phyloP scores from a whole-genome alignment of 1,140 invertebrate species.

The Cherax destructor region DNA sequence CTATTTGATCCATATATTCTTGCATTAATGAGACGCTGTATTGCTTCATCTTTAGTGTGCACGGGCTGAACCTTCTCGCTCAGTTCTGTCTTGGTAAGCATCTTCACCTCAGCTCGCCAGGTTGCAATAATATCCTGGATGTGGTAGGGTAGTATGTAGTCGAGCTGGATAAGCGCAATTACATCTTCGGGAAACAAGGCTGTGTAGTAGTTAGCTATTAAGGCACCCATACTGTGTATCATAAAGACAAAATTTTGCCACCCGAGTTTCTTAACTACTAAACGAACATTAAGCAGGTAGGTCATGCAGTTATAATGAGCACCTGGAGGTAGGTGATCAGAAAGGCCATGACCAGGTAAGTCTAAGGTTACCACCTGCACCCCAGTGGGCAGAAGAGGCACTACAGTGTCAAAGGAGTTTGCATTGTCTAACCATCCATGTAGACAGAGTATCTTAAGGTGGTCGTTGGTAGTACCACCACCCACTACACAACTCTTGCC shows the following conservation, averaged over 20 bases:
- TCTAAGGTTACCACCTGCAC: constrained; percentile 64
- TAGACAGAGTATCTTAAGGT: constrained; percentile 46
- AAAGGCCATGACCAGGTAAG: constrained; percentile 72
- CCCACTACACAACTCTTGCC: constrained; percentile 34
- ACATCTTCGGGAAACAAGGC: constrained; percentile 34
- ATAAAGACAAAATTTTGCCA: constrained; percentile 29
- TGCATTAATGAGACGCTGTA: constrained; percentile 13
- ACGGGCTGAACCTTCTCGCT: not conserved
- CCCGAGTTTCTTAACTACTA: constrained; percentile 6
- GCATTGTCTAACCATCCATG: constrained; percentile 73
- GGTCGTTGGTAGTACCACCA: not conserved
- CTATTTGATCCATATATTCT: not conserved
- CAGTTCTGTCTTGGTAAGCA: not conserved
- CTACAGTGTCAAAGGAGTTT: constrained; percentile 72
- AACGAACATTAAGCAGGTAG: constrained; percentile 7
- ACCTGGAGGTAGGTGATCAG: constrained; percentile 72
- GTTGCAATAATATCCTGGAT: not conserved
- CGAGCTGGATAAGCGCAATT: constrained; percentile 23
- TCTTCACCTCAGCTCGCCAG: not conserved
- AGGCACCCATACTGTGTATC: constrained; percentile 31
- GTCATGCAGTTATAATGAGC: constrained; percentile 33
- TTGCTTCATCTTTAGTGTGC: constrained; percentile 16
- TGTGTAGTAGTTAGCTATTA: not conserved
- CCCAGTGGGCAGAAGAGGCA: constrained; percentile 56
- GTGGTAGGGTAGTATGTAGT: not conserved